A percentile compares a stretch with the other conserved stretches of the same genome.
Evolutionary conservation across 2,113 vertebrate genomes (phyloP).

Genomic region (Psephotus haematonotus): DNA sequence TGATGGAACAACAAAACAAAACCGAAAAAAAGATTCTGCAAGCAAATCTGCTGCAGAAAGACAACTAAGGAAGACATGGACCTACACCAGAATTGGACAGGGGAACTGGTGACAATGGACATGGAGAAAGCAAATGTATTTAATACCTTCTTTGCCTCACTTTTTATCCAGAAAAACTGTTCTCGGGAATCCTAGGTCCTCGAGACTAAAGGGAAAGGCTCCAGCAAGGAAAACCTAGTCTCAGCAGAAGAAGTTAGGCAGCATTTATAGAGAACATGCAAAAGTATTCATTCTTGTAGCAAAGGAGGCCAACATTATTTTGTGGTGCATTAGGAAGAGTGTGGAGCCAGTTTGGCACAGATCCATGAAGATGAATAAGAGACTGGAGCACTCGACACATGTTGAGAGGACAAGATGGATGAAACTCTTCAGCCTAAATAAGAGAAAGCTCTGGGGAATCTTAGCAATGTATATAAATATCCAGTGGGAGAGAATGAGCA

Average conservation of each 20-base stretch:
- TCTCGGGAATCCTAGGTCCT: background rate
- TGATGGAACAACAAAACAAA: background rate
- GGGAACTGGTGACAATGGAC: background rate
- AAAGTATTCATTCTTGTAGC: background rate
- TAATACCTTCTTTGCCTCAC: background rate
- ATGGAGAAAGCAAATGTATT: background rate
- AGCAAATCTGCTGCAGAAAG: background rate
- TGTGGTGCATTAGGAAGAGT: background rate
- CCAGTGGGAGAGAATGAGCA: background rate
- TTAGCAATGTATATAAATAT: background rate
- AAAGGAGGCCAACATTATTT: background rate
- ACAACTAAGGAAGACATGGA: background rate
- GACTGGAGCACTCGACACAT: background rate
- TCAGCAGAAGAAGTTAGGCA: background rate
- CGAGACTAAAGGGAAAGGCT: background rate
- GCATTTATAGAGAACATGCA: background rate
- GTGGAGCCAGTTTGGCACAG: background rate
- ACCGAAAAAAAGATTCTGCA: background rate
- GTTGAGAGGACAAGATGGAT: background rate
- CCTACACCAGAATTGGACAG: background rate
- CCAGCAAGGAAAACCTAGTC: background rate
- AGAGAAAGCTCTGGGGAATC: background rate
- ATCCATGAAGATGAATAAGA: background rate
- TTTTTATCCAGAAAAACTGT: background rate
- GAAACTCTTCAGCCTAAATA: background rate